Evolutionary conservation across 2,888 invertebrate genomes (phyloP).

Genomic region (Girardia tigrina): DNA sequence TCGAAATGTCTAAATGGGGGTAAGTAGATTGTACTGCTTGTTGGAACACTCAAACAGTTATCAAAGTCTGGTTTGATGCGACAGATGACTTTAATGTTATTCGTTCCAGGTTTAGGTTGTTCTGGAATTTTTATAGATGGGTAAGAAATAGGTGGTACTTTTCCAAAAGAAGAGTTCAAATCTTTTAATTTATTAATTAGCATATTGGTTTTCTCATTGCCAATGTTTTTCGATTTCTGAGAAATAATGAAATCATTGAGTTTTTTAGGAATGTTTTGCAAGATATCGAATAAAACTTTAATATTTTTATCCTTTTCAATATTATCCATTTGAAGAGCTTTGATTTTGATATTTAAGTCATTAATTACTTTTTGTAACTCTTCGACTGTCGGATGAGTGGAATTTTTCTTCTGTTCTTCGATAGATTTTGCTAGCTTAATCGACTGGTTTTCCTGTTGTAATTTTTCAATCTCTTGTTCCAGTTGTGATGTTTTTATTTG

Average conservation of each 20-base stretch:
- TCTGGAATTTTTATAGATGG: not conserved
- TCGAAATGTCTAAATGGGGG: not conserved
- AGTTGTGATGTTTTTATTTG: not conserved
- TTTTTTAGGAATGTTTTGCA: not conserved
- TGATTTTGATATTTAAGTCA: not conserved
- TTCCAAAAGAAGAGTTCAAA: not conserved
- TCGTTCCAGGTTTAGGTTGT: not conserved
- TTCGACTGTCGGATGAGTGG: not conserved
- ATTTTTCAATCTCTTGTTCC: not conserved
- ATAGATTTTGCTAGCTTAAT: not conserved
- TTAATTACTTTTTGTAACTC: not conserved
- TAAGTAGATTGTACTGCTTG: not conserved
- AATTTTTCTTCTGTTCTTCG: not conserved
- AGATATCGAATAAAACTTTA: not conserved
- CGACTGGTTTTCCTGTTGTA: not conserved
- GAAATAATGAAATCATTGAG: not conserved
- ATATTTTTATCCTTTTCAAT: constrained; percentile 6
- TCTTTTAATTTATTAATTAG: constrained; percentile 6
- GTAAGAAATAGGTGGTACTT: not conserved
- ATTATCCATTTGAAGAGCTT: not conserved
- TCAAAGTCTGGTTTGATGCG: constrained; percentile 30
- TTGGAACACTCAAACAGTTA: constrained; percentile 16
- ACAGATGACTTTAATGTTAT: constrained; percentile 24
- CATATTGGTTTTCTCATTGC: not conserved
- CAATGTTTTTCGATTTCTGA: not conserved